Evolutionary conservation across 1,140 invertebrate species (phyloP).

Genomic region (Pachypeltis micranthus): DNA sequence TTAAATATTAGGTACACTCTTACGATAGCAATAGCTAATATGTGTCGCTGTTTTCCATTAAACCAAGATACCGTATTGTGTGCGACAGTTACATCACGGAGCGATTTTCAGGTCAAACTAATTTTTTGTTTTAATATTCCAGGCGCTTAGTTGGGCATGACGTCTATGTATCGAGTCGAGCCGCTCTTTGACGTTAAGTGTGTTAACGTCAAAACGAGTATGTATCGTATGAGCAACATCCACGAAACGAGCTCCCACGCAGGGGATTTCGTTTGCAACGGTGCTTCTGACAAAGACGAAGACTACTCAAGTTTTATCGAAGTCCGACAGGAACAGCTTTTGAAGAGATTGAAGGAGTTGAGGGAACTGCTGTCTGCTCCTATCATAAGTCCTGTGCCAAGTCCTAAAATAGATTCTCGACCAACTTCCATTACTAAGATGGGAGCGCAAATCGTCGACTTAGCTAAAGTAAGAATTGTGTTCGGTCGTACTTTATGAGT

Average conservation of each 20-base stretch:
- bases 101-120: too few species aligned
- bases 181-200: conserved; percentile 20
- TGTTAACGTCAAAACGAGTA: conserved; percentile 18
- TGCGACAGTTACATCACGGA: too few species aligned
- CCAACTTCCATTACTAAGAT: not conserved
- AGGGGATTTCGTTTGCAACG: not conserved
- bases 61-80: too few species aligned
- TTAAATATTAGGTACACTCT: too few species aligned
- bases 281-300: conserved; percentile 9
- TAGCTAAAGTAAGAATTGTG: conserved; percentile 6
- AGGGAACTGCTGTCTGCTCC: conserved; percentile 21
- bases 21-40: too few species aligned
- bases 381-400: not conserved
- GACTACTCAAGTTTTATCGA: conserved; percentile 18
- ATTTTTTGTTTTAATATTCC: too few species aligned
- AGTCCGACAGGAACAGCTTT: conserved; percentile 23
- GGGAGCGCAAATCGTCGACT: not conserved
- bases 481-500: too few species aligned
- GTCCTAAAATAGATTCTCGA: conserved; percentile 4
- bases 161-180: conserved; percentile 25
- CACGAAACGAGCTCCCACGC: conserved; percentile 12
- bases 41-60: too few species aligned
- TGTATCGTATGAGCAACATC: conserved; percentile 27
- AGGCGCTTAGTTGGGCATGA: too few species aligned
- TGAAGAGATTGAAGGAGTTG: conserved; percentile 22